Conservation (phyloP, 2,888 invertebrate species). For the Flexamia atlantica region DNA sequence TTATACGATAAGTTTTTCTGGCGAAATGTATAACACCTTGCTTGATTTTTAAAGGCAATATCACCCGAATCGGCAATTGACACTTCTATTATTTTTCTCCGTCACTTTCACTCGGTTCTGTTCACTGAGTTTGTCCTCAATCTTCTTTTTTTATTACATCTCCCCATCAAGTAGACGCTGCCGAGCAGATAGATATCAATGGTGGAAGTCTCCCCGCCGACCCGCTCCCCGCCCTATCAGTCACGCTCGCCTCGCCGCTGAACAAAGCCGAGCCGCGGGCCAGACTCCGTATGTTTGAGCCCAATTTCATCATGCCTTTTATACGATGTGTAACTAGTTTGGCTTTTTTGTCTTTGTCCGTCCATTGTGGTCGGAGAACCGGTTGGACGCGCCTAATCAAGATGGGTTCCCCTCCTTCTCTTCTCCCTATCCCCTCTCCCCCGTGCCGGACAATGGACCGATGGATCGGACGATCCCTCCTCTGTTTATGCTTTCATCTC, state of each 20-base stretch:
- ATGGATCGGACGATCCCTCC: conserved; percentile 52
- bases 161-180: too few species aligned
- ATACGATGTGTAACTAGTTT: conserved; percentile 62
- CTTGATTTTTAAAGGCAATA: too few species aligned
- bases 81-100: too few species aligned
- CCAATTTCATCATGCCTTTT: conserved; percentile 52
- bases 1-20: too few species aligned
- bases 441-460: conserved; percentile 45
- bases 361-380: conserved; percentile 64
- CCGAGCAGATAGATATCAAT: too few species aligned
- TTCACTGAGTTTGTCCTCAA: too few species aligned
- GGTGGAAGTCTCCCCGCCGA: too few species aligned
- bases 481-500: conserved; percentile 56
- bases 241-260: neutral
- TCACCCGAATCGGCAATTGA: too few species aligned
- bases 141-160: too few species aligned
- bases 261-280: conserved; percentile 31
- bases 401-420: conserved; percentile 64
- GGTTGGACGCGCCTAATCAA: conserved; percentile 61
- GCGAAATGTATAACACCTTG: too few species aligned
- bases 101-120: too few species aligned
- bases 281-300: conserved; percentile 30
- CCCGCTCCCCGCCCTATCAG: too few species aligned
- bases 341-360: conserved; percentile 60
- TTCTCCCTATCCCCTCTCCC: conserved; percentile 63